Evolutionary conservation across 2,888 invertebrate genomes (phyloP).

Genomic region (Uloborus plumipes): DNA sequence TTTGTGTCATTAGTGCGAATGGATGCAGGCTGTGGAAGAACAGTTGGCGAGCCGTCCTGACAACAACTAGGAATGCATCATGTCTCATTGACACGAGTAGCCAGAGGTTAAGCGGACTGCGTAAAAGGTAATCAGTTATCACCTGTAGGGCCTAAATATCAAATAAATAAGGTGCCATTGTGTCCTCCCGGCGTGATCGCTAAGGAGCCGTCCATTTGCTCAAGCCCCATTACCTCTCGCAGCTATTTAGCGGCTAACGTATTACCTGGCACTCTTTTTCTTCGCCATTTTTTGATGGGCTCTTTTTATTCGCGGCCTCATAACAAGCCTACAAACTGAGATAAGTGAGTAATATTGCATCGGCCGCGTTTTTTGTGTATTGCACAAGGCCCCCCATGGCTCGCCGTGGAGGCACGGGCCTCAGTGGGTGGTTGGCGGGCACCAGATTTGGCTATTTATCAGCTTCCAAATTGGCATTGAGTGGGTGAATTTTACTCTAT

Average conservation of each 20-base stretch:
- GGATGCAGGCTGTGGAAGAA: no score
- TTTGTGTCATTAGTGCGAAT: no score
- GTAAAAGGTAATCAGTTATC: constrained; percentile 47
- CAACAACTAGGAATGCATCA: constrained; percentile 23
- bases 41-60: no score
- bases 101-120: background rate
- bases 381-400: constrained; percentile 27
- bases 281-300: constrained; percentile 5
- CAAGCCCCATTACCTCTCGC: constrained; percentile 42
- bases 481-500: constrained; percentile 21
- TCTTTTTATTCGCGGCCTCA: no score
- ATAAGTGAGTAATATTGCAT: constrained; percentile 47
- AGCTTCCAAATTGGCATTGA: constrained; percentile 33
- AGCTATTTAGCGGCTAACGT: constrained; percentile 30
- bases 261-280: constrained; percentile 22
- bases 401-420: constrained; percentile 27
- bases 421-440: constrained; percentile 24
- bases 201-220: constrained; percentile 29
- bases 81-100: constrained; percentile 22
- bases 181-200: constrained; percentile 32
- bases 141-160: constrained; percentile 43
- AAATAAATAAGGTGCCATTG: constrained; percentile 51
- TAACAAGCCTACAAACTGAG: constrained; percentile 40
- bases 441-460: constrained; percentile 59
- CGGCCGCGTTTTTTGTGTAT: constrained; percentile 33